Base-by-base conservation (phyloP, 2,888 invertebrate species). In the Tryphoninae sp. region DNA sequence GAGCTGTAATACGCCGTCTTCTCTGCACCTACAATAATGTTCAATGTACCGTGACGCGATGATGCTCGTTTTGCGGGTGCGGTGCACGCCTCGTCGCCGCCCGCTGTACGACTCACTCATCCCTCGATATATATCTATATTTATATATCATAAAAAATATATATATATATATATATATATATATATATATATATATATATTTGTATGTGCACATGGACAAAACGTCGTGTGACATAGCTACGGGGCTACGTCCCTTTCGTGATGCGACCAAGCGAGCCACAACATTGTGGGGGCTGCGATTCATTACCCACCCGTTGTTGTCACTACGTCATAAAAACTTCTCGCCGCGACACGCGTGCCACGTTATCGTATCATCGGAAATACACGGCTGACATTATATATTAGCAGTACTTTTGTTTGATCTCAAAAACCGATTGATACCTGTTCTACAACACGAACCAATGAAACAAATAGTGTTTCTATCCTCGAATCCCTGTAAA, bases 11-110 rank as follows among this genome's bases (percentile, higher is more conserved):
- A 55, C 61, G 61, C 45, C 51, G 55, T 19, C 55, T 55, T 19
- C 53, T 67, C 49, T 68, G 76, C 62, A 77, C 61, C 76, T 55
- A 89, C 90, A 90, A 90, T 90, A 88, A 88, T 86, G 89, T 86
- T 89, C 88, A 90, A 90, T 90, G 90, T 90, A 88, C 89, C 89
- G 89, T 90, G 88, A 89, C 87, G 88, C 86, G 87, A 90, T 88
- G 89, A 89, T 89, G 89, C 87, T 62, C 69, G 69, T 69, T 77
- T 88, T 86, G 86, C 87, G 86, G 88, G 86, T 87, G 86, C 86
- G 33, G 55, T 61, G 42, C 72, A 65, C 62, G 76, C 73, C 55
- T 80, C 68, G 62, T 45, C 61, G 68, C 58, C 75, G 23, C 84
- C 84, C 75, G 78, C 77, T 78, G 81, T 55, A 72, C 61, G 42